These are phyloP conservation scores for Sinelater perroti DNA, from an alignment of 2,888 invertebrate species.

Conservation along the genomic window DNA sequence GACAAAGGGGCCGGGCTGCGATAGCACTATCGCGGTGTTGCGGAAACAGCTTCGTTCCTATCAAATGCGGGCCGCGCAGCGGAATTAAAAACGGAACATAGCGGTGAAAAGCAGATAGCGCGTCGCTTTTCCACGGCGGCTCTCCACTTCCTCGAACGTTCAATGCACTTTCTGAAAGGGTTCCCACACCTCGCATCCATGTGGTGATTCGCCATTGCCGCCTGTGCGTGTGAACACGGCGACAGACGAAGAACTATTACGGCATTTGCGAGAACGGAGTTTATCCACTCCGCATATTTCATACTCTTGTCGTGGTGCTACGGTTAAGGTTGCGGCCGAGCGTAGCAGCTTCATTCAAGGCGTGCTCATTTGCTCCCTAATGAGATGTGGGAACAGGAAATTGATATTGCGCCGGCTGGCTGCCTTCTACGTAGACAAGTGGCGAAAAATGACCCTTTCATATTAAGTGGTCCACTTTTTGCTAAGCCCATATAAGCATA, in stretches of 20 bases:
- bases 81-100: constrained; percentile 48
- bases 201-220: constrained; percentile 31
- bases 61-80: constrained; percentile 46
- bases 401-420: no score
- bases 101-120: constrained; percentile 40
- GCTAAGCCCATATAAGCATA: no score
- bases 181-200: constrained; percentile 37
- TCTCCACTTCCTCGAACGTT: constrained; percentile 51
- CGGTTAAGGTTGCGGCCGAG: no score
- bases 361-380: no score
- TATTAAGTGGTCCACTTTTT: no score
- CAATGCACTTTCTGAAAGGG: constrained; percentile 46
- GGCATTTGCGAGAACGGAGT: constrained; percentile 22
- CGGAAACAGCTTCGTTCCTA: constrained; percentile 31
- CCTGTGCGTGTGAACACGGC: constrained; percentile 38
- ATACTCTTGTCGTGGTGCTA: background rate
- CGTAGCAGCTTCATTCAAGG: no score
- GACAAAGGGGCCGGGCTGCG: background rate
- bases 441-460: no score
- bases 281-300: constrained; percentile 15
- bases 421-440: no score
- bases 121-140: constrained; percentile 50
- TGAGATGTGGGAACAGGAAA: no score
- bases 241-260: constrained; percentile 28
- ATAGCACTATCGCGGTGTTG: background rate